A percentile compares a stretch with the other conserved stretches of the same genome.
phyloP scores from a whole-genome alignment of 2,113 vertebrate species.

The Morone saxatilis region DNA sequence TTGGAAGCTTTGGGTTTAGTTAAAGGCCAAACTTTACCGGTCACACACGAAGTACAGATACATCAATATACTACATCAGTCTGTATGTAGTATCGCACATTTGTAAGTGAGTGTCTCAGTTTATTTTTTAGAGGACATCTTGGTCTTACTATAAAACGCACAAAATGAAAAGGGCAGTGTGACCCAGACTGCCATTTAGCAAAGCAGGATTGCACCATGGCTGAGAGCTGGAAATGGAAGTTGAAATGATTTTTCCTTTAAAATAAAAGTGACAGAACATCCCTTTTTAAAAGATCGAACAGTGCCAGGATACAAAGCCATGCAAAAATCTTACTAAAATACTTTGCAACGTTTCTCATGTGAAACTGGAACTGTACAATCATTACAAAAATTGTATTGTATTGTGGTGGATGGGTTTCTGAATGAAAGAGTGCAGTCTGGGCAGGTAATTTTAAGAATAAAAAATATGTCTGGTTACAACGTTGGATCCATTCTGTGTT shows the following conservation, averaged over 20 bases:
- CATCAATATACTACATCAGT: too few relatives aligned
- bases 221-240: slow-evolving; percentile 21
- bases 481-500: slow-evolving; percentile 1
- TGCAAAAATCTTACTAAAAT: neutral
- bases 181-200: slow-evolving; percentile 18
- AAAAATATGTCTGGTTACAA: slow-evolving; percentile 19
- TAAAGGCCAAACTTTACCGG: neutral
- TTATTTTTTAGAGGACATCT: slow-evolving; percentile 22
- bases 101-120: neutral
- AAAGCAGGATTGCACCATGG: slow-evolving; percentile 6
- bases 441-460: slow-evolving; percentile 30
- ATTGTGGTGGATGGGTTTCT: slow-evolving; percentile 13
- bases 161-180: neutral
- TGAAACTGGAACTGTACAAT: slow-evolving; percentile 13
- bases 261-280: slow-evolving; percentile 15
- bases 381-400: slow-evolving; percentile 13
- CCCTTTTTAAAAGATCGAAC: neutral
- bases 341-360: slow-evolving; percentile 19
- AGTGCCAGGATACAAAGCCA: neutral
- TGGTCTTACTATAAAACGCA: slow-evolving; percentile 16
- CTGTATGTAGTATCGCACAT: neutral
- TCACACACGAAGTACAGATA: neutral
- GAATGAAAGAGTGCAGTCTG: slow-evolving; percentile 12
- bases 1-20: neutral
- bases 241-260: slow-evolving; percentile 15